Evolutionary conservation across 2,888 invertebrate species (phyloP), one percentile per base, ranked within the genome.

Genomic region (Acleris literana): DNA sequence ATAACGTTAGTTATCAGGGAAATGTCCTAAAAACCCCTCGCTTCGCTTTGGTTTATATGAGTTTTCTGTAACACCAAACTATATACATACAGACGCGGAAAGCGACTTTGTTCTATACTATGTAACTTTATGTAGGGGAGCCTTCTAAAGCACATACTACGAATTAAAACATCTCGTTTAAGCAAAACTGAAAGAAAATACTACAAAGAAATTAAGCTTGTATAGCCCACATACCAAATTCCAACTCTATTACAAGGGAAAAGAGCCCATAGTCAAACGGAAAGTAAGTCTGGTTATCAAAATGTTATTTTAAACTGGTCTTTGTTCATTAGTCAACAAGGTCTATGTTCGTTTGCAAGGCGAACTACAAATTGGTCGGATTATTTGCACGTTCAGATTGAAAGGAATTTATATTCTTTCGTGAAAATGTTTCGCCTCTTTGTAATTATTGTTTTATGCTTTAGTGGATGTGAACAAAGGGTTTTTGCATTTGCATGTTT

Each of bases 341-440:
- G 46, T 18, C 11, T 25, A 25, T 46, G n/a, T 39, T 46, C 25
- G 9, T 5, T 55, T 3, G 18, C 7, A 44, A 11, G 20, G 7
- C 44, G 18, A 3, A 22, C 22, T 56, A 22, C 5, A 39, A 54
- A 44, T 56, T 44, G 43, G 22, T 7, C 5, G 43, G 22, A n/a
- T 22, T 56, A 56, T 56, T 22, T 56, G 56, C 56, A 54, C 44
- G 44, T n/a, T 1, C 16, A 9, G n/a, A 44, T 6, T 18, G 6
- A 16, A 22, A 44, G n/a, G 44, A 44, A 44, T 56, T 56, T 44
- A 1, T 22, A 44, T 22, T 22, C 9, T 44, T 44, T 43, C 20
- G 43, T 43, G 55, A 43, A 56, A 56, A 22, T 16, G 22, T 44
- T 56, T 56, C 16, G 33, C 9, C 9, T 9, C 56, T 56, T 44